phyloP scores from a whole-genome alignment of 2,113 vertebrate species.

The Butastur rufipennis region DNA sequence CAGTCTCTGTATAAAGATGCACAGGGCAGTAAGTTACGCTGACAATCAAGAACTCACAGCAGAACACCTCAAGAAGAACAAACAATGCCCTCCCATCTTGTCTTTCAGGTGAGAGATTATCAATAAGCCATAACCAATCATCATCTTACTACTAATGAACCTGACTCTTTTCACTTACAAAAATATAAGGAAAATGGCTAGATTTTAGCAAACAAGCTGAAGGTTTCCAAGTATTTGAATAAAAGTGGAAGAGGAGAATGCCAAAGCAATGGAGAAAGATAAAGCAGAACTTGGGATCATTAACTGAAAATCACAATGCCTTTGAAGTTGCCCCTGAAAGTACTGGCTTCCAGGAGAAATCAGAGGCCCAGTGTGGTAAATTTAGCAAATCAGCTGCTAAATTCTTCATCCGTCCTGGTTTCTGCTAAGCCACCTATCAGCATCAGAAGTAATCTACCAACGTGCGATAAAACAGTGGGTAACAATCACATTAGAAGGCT shows the following conservation, averaged over 20 bases:
- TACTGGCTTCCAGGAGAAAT: background rate
- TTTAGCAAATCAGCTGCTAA: background rate
- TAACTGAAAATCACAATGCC: background rate
- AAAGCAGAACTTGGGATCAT: background rate
- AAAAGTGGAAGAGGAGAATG: background rate
- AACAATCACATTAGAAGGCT: background rate
- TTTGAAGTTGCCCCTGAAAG: background rate
- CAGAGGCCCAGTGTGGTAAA: background rate
- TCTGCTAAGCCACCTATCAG: background rate
- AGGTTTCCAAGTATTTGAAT: background rate
- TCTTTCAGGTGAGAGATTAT: background rate
- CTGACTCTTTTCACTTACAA: background rate
- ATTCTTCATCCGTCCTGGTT: background rate
- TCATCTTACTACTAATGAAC: background rate
- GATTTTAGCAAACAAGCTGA: background rate
- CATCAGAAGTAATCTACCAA: background rate
- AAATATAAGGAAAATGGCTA: background rate
- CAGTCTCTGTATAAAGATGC: background rate
- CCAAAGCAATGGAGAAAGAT: background rate
- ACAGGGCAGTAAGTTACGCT: fast-evolving
- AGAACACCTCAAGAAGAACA: background rate
- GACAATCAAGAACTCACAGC: background rate
- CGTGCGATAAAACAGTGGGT: background rate
- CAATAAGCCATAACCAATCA: background rate
- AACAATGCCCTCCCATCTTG: background rate